These are phyloP conservation scores for Lapara coniferarum DNA, from an alignment of 2,888 invertebrate genomes.

Conservation along the genomic window DNA sequence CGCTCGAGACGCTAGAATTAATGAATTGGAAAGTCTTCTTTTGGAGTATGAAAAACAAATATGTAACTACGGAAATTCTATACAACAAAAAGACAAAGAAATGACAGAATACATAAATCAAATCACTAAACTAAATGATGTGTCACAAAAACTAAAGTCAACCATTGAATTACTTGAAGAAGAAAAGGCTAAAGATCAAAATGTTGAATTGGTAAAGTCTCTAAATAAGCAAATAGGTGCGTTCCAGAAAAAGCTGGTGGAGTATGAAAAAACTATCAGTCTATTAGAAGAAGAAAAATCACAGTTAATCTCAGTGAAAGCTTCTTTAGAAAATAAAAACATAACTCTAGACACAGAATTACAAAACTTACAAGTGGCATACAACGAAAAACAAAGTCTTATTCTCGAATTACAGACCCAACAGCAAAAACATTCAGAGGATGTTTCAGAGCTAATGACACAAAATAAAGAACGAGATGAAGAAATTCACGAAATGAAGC, in stretches of 20 bases:
- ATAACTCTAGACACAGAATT: constrained; percentile 62
- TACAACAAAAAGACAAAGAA: constrained; percentile 78
- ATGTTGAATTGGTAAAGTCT: constrained; percentile 77
- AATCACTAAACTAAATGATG: constrained; percentile 80
- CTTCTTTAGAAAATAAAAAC: constrained; percentile 61
- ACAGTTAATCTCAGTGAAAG: constrained; percentile 65
- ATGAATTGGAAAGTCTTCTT: constrained; percentile 77
- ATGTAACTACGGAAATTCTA: constrained; percentile 65
- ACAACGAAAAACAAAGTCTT: constrained; percentile 71
- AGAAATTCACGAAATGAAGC: constrained; percentile 80
- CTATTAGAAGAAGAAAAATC: constrained; percentile 74
- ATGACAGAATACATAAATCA: constrained; percentile 79
- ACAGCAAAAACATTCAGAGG: constrained; percentile 75
- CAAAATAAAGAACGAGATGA: constrained; percentile 82
- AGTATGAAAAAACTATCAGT: constrained; percentile 69
- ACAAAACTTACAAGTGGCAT: constrained; percentile 68
- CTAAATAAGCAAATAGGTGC: constrained; percentile 80
- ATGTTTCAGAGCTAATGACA: constrained; percentile 69
- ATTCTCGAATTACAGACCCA: constrained; percentile 77
- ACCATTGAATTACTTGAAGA: constrained; percentile 78
- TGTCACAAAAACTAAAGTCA: constrained; percentile 77
- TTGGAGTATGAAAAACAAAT: constrained; percentile 79
- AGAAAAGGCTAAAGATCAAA: constrained; percentile 77
- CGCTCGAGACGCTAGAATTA: constrained; percentile 72
- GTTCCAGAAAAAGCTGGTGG: constrained; percentile 69